Evolutionary conservation across 2,888 invertebrate species (phyloP), one percentile per base, ranked within the genome.

Genomic region (Agrotis clavis): DNA sequence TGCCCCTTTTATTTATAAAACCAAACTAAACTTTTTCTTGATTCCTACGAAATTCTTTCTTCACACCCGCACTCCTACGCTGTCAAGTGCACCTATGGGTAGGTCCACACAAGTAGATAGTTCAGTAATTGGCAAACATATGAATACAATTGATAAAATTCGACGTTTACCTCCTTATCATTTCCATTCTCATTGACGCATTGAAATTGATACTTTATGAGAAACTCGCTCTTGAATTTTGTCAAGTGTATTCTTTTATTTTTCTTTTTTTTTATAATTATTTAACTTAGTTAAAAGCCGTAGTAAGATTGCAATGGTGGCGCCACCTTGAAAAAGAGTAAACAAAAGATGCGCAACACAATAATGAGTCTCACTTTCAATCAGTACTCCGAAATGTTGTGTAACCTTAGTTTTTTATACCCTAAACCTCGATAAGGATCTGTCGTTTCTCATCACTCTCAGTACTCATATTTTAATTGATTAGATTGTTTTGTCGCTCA

Each of bases 21-120:
- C 50, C 41, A 54, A 72, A 77, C 25, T 50, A 66, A 76, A 47
- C 35, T 56, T n/a, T 50, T 45, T 78, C 53, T 61, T 60, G 19
- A 66, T 60, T 66, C 35, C 66, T 56, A 48, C 30, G 21, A 66
- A 66, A 48, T 53, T 61, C 21, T 60, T 72, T 54, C 21, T 68
- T 76, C 41, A 45, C 66, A 76, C 73, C 74, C 73, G 74, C 79
- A 76, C 74, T 66, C 74, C 79, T 56, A 66, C 79, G 65, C 74
- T 51, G 67, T 73, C 76, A 66, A 54, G 13, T 71, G 72, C 78
- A 71, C 60, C 45, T 30, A 21, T 35, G 51, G 69, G 47, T 60
- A 69, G 57, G 59, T 67, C 57, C 71, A 77, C 77, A 74, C 45
- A 51, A 16, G 74, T 74, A 74, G 77, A 53, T 74, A 77, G 77